Base-by-base conservation (phyloP, 2,797 vertebrate species). In the Clamator glandarius region DNA sequence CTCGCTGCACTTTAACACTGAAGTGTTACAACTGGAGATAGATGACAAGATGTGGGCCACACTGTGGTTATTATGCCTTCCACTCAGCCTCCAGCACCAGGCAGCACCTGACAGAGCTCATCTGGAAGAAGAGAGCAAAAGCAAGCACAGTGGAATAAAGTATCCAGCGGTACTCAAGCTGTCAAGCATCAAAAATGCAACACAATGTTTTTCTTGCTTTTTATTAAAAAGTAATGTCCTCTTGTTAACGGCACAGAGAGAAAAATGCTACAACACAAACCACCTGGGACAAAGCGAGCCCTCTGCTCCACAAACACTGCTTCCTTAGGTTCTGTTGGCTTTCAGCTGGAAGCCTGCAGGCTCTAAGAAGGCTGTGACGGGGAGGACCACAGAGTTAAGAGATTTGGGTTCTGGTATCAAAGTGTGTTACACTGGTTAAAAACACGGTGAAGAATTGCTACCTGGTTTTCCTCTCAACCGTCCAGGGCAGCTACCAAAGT, bases 171-270 rank as follows among this genome's bases (percentile, higher is more conserved):
- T 9, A 62, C 12, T n/a, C 28, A 44, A 28, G 51, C 55, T n/a
- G 39, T 41, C 66, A 74, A 72, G n/a, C 18, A 48, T 36, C 84
- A 85, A 86, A 94, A 92, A 96, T 9, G 24, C 92, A 88, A 54
- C 79, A 89, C 59, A 80, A 62, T 42, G 2, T 44, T 95, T 97
- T 96, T 90, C 75, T 87, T 90, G 89, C 72, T 90, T 96, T 96
- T 94, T 97, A 98, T 98, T 98, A 98, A 97, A 98, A 98, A 98
- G 97, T 97, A 96, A 97, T 72, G 74, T 97, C 96, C 82, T 97
- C 91, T 95, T 95, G 94, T 97, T 97, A 97, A 98, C 96, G 97
- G 96, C 95, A 97, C 96, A 97, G 95, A 95, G 93, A 75, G 89
- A 57, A 62, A 93, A 44, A 90, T 81, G 96, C 96, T 97, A 97